Conservation (phyloP, 2,113 vertebrate genomes). For the Dipodomys spectabilis region DNA sequence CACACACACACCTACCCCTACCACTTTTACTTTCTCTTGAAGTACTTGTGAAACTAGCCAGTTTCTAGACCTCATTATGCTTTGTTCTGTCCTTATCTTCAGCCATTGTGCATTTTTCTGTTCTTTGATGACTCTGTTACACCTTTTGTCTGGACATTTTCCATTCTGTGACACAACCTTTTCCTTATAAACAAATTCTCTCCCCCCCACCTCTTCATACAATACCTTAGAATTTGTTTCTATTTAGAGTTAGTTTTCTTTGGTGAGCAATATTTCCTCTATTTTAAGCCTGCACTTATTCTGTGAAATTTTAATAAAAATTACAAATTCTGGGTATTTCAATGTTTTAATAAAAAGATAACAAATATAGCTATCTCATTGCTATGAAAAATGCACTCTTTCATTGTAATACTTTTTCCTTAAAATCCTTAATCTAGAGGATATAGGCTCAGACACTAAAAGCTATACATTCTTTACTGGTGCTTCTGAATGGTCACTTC, state of each 20-base stretch:
- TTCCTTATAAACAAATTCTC: not conserved
- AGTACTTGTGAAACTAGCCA: not conserved
- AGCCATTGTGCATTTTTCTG: not conserved
- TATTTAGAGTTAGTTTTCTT: not conserved
- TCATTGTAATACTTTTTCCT: constrained; percentile 15
- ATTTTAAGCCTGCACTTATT: not conserved
- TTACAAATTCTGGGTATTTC: not conserved
- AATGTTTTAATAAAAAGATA: not conserved
- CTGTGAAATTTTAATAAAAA: constrained; percentile 37
- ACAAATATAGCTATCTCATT: not conserved
- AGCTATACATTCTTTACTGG: constrained; percentile 58
- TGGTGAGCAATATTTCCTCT: not conserved
- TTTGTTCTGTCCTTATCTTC: not conserved
- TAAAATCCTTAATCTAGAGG: constrained; percentile 38
- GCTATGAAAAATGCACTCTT: constrained; percentile 31
- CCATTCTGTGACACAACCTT: not conserved
- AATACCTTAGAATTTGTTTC: not conserved
- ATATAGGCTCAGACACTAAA: constrained; percentile 70
- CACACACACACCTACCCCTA: too few relatives aligned
- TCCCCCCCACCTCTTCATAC: not conserved
- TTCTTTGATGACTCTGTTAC: not conserved
- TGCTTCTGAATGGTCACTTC: constrained; percentile 49
- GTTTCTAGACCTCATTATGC: not conserved
- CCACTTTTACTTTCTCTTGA: not conserved
- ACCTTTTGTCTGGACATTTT: not conserved